Base-by-base conservation (phyloP, 2,797 vertebrate species). In the Alauda arvensis region DNA sequence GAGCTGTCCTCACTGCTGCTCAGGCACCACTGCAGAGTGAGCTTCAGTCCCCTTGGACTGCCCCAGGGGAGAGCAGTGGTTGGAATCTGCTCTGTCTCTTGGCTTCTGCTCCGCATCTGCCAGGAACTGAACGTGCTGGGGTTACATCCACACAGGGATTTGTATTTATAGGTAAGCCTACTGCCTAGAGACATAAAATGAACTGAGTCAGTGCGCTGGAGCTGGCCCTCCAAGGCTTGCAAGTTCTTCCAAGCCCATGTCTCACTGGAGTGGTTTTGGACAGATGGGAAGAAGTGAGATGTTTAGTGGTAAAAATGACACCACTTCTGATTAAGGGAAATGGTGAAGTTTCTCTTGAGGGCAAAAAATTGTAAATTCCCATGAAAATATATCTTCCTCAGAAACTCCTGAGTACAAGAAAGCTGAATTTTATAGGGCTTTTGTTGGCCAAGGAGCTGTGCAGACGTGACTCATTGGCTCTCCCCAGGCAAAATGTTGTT, bases 71-170 rank as follows among this genome's bases (percentile, higher is more conserved):
- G 46, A 78, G 20, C 18, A 9, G 23, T 3, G 71, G 87, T 79
- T 88, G 48, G 37, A 66, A 37, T 83, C 84, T 20, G 8, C 76
- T 86, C 82, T 66, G 68, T 63, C 75, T 90, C 83, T 93, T 95
- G 95, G 93, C 91, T 92, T 25, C 77, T 70, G 56, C 66, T 81
- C 76, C 52, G 1, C 70, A 49, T 83, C 83, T 96, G 92, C 93
- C 95, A 96, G 92, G 92, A 96, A 95, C 86, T 69, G 63, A 87
- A 92, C 69, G 59, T 92, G 83, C 87, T 6, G 66, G 89, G 79
- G 85, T 95, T 94, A 57, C 91, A 88, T 93, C 89, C 87, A 63
- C 83, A 18, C 72, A 46, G 76, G 89, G 75, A 91, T 49, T 8
- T 46, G 90, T 45, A 4, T 88, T 95, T 91, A 80, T 79, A 75